A percentile compares a stretch with the other conserved stretches of the same genome.
Conservation (phyloP, 2,113 vertebrate species). For the Takifugu flavidus region DNA sequence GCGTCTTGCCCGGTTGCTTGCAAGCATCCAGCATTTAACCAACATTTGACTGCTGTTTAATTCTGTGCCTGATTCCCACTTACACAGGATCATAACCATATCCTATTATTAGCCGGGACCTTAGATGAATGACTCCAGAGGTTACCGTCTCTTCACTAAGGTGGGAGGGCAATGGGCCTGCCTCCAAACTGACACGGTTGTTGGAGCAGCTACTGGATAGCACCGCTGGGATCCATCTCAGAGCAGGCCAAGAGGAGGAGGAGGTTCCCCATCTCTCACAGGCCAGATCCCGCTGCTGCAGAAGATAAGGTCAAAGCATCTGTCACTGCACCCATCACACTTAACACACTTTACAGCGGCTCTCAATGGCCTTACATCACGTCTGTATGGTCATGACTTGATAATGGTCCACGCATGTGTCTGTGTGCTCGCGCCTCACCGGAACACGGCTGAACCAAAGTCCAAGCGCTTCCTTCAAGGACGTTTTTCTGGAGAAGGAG, state of each 20-base stretch:
- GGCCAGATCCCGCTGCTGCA: constrained; percentile 42
- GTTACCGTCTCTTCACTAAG: constrained; percentile 54
- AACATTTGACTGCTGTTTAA: constrained; percentile 66
- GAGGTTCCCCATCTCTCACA: constrained; percentile 40
- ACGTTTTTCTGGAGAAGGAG: no score
- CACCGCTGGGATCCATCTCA: constrained; percentile 60
- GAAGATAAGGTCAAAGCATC: constrained; percentile 63
- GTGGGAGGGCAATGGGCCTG: constrained; percentile 64
- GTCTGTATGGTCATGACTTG: constrained; percentile 26
- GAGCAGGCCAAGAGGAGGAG: constrained; percentile 32
- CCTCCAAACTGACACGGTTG: constrained; percentile 64
- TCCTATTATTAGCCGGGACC: constrained; percentile 61
- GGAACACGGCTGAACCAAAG: no score
- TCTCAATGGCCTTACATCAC: constrained; percentile 43
- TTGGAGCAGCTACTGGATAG: constrained; percentile 46
- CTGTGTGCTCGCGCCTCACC: background rate
- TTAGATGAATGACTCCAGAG: constrained; percentile 53
- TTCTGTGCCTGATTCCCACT: constrained; percentile 62
- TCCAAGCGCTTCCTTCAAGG: no score
- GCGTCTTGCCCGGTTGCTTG: no score
- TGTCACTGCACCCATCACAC: constrained; percentile 59
- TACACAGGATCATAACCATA: constrained; percentile 56
- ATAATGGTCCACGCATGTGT: constrained; percentile 15
- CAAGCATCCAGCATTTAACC: constrained; percentile 47
- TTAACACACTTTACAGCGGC: constrained; percentile 59